Conservation (phyloP, 2,797 vertebrate species). For the Urocyon cinereoargenteus region DNA sequence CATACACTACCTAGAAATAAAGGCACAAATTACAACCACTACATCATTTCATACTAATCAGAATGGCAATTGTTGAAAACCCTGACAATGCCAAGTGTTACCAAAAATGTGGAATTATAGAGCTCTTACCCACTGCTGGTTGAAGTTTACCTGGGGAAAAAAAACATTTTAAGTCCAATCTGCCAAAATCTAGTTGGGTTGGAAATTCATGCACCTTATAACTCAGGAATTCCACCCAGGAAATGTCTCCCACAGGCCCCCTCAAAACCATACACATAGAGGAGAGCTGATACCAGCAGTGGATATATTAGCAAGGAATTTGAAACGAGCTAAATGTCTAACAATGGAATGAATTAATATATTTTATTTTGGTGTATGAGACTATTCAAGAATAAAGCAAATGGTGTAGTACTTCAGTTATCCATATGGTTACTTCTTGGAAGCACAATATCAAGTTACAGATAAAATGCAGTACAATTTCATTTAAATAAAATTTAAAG, state of each 20-base stretch:
- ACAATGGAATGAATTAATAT: neutral
- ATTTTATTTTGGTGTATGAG: neutral
- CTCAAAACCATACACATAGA: neutral
- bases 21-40: neutral
- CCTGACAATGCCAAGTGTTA: neutral
- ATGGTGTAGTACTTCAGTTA: neutral
- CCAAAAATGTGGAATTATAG: neutral
- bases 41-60: neutral
- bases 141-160: neutral
- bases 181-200: neutral
- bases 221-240: neutral
- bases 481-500: neutral
- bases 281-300: neutral
- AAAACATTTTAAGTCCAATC: neutral
- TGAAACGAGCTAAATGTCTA: neutral
- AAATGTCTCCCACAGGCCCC: neutral
- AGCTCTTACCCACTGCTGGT: neutral
- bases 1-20: neutral
- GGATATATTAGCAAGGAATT: neutral
- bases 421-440: neutral
- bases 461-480: neutral
- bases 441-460: neutral
- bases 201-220: neutral
- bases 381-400: slow-evolving; percentile 8
- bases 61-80: neutral